Conservation (phyloP, 2,113 vertebrate species). For the Odocoileus hemionus region DNA sequence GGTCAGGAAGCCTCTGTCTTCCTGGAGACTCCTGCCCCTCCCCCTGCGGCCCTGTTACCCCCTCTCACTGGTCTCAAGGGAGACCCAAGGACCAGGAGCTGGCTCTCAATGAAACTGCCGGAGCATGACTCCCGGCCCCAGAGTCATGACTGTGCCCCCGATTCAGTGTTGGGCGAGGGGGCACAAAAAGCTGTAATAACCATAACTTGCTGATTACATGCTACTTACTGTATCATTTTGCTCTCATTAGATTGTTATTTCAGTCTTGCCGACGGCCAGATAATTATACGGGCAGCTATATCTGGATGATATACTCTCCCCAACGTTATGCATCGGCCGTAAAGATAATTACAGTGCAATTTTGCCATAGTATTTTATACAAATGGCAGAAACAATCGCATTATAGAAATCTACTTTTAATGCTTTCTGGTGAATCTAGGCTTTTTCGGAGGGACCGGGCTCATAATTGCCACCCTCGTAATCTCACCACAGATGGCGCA, state of each 20-base stretch:
- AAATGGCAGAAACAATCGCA: constrained; percentile 62
- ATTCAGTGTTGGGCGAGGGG: constrained; percentile 55
- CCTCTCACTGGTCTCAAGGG: neutral
- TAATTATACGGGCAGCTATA: constrained; percentile 59
- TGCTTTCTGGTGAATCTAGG: constrained; percentile 42
- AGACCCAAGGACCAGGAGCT: neutral
- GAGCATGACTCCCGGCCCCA: neutral
- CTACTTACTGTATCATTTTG: constrained; percentile 63
- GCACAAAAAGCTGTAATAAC: constrained; percentile 57
- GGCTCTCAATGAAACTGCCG: neutral
- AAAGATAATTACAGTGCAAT: constrained; percentile 71
- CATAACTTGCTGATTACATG: constrained; percentile 66
- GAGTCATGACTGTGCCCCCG: neutral
- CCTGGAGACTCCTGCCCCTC: neutral
- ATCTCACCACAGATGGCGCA: neutral
- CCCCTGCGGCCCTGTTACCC: neutral
- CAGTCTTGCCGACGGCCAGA: constrained; percentile 54
- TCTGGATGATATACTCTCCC: constrained; percentile 54
- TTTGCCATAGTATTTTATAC: constrained; percentile 71
- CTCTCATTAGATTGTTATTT: constrained; percentile 72
- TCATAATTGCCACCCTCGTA: constrained; percentile 38
- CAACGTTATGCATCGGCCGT: constrained; percentile 4
- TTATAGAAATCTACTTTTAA: constrained; percentile 68
- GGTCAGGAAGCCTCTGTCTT: neutral
- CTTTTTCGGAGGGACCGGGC: constrained; percentile 43